Evolutionary conservation across 2,797 vertebrate genomes (phyloP), one percentile per base, ranked within the genome.

Genomic region (Myripristis murdjan): DNA sequence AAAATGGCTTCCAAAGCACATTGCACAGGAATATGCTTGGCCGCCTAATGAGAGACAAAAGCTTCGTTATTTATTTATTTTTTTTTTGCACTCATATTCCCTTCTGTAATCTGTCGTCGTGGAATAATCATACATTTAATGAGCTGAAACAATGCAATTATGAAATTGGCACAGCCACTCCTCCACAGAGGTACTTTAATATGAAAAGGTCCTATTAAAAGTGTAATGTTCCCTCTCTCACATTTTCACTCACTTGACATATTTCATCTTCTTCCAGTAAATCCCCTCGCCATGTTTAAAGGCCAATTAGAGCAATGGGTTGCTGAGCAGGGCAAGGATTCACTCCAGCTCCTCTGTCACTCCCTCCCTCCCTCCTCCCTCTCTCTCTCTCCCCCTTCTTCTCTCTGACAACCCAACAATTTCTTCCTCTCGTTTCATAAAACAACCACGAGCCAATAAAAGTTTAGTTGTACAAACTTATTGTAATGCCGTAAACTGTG

Each of bases 61-160:
- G 77, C 86, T 79, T 78, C 56, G 65, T 87, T n/a, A n/a, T 77
- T 49, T 74, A 48, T 75, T 71, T 62, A n/a, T 77, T 49, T 72
- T 44, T 75, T 71, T 62, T 46, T 68, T 57, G 18, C 56, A 58
- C 49, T 73, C 62, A 20, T 70, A 68, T 86, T 73, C 64, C 61
- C 56, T 68, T 56, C 82, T 76, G 82, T 90, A 83, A 86, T 89
- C 84, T 77, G 82, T 80, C 91, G 73, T 84, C 48, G 67, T 73
- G 82, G 84, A 85, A 85, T 86, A 90, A 92, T 91, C 84, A 82
- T 66, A 85, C 54, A 83, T 89, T 91, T 89, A 93, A 93, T 93
- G 91, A 92, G 75, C 82, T 79, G 82, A 88, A 92, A 87, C 89
- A 85, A 89, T 84, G 87, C 85, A 83, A 93, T 93, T 89, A 92